Evolutionary conservation across 2,797 vertebrate genomes (phyloP).

Genomic region (Eurystomus glaucurus): DNA sequence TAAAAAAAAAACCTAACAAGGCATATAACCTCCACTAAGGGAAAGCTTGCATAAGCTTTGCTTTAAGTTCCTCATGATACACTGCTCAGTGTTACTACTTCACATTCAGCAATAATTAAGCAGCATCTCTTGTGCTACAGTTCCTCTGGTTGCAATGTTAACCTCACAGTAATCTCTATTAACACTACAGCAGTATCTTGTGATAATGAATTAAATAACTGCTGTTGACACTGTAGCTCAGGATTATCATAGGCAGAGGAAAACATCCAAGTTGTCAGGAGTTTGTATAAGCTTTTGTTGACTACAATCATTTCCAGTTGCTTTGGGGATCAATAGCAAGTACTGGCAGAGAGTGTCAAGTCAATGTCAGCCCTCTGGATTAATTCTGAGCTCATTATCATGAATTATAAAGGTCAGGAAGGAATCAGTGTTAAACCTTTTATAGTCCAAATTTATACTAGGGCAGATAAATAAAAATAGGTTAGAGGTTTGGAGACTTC

Average conservation of each 20-base stretch:
- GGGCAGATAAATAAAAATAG: constrained; percentile 3
- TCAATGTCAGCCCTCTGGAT: constrained; percentile 29
- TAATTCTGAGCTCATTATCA: constrained; percentile 61
- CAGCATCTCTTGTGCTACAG: neutral
- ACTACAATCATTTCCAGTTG: neutral
- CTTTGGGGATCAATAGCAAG: constrained; percentile 40
- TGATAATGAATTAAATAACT: constrained; percentile 47
- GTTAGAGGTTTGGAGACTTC: neutral
- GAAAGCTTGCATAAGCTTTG: neutral
- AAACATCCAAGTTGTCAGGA: neutral
- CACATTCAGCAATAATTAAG: constrained; percentile 11
- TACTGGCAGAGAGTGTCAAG: constrained; percentile 4
- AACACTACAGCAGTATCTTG: neutral
- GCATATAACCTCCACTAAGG: neutral
- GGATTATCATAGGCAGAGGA: constrained; percentile 12
- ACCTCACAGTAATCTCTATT: constrained; percentile 24
- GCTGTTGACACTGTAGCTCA: neutral
- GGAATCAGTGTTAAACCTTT: constrained; percentile 33
- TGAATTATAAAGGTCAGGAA: constrained; percentile 46
- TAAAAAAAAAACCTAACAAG: neutral
- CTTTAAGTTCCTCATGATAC: neutral
- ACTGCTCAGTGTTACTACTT: neutral
- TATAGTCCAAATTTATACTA: neutral
- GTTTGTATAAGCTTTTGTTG: constrained; percentile 10
- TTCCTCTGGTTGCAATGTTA: constrained; percentile 20